Conservation (phyloP, 2,113 vertebrate species). For the Nanorana parkeri region DNA sequence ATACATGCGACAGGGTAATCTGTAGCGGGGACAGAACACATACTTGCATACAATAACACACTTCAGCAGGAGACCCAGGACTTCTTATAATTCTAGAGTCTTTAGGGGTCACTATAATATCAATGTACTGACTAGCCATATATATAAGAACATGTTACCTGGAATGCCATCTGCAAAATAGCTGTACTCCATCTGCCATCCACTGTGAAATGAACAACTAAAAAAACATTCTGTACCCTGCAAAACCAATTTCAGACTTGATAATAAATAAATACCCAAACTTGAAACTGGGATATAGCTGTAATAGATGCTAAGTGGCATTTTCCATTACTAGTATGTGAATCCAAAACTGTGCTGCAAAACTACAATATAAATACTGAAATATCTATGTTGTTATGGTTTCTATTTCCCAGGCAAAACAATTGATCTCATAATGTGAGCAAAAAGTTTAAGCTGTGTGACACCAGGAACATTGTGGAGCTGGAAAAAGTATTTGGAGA, state of each 20-base stretch:
- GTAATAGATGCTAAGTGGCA: conserved; percentile 43
- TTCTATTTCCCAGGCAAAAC: background rate
- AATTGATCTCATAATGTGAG: background rate
- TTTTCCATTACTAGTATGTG: conserved; percentile 26
- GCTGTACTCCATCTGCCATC: conserved; percentile 45
- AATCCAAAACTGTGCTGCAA: background rate
- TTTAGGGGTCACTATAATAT: conserved; percentile 31
- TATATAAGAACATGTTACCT: conserved; percentile 32
- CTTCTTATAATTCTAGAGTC: conserved; percentile 10
- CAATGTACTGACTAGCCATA: conserved; percentile 28
- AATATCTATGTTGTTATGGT: background rate
- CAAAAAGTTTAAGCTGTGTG: too few species aligned
- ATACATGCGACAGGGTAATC: too few species aligned
- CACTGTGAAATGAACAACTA: conserved; percentile 46
- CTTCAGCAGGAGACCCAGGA: background rate
- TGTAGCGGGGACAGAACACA: too few species aligned
- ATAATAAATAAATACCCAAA: conserved; percentile 27
- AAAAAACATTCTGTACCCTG: conserved; percentile 16
- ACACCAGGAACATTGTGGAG: too few species aligned
- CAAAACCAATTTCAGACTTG: conserved; percentile 46
- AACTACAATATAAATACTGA: background rate
- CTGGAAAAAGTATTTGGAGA: too few species aligned
- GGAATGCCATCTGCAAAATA: conserved; percentile 38
- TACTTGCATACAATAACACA: too few species aligned
- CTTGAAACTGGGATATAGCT: conserved; percentile 6